Evolutionary conservation across 1,140 invertebrate species (phyloP), one percentile per base, ranked within the genome.

Genomic region (Muscidifurax raptorellus): DNA sequence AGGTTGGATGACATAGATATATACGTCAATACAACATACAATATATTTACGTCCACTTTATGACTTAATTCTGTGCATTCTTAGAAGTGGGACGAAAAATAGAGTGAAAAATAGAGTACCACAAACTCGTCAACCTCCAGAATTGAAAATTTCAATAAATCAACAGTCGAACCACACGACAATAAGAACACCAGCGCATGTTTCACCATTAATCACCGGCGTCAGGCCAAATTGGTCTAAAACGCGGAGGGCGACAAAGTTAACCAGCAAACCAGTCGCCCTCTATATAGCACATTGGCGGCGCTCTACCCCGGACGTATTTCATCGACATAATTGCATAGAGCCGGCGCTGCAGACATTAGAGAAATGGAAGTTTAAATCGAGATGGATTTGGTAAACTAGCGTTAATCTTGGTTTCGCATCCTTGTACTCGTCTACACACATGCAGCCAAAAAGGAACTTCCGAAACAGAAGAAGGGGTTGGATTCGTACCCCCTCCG

Each of bases 361-460:
- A 69, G 66, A 69, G 66, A 69, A 69, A 69, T 69, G 66, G 66
- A 69, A 69, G 66, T 69, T 69, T 69, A 30, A 28, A 30, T 69
- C 66, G 66, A 18, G 66, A 30, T 69, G 66, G 66, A 27, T 69
- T 30, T 59, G 52, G 52, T 69, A 69, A 32, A 74, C 71, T 30
- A n/a, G 66, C 66, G 47, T 74, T 74, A 64, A 82, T 64, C n/a
- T 59, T 72, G 27, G 44, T 81, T 81, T 81, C 32, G 67, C 22
- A 22, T 67, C 30, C 25, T 22, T 6, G 30, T 77, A 28, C 28
- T 28, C 27, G 28, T 74, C 22, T 74, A 18, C 22, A 36, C 13
- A 22, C 30, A 32, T 3, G 28, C 28, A 10, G 28, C 25, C 59
- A n/a, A n/a, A n/a, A 67, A 75, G 80, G 32, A 76, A 82, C 30